Evolutionary conservation across 2,888 invertebrate genomes (phyloP), one percentile per base, ranked within the genome.

Genomic region (Polyommatus icarus): DNA sequence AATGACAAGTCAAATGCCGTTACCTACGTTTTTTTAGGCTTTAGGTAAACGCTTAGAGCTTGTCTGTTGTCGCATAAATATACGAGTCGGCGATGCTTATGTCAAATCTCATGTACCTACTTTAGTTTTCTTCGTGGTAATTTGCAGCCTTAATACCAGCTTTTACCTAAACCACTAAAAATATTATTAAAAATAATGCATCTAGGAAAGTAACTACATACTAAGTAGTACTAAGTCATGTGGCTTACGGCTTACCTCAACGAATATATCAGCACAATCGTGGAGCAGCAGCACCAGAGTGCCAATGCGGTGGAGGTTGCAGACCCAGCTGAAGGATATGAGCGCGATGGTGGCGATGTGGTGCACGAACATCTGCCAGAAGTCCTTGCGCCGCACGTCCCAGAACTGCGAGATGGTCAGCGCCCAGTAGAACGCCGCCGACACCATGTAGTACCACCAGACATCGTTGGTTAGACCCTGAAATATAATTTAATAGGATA

Each of bases 391-490:
- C 81, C 97, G 97, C 77, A 98, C 97, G 90, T 99, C 99, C 90
- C 98, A 96, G 93, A 99, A 99, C 91, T 99, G 99, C 24, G 98
- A 98, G 80, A 98, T 96, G 81, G 97, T 97, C 79, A 99, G 94
- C 24, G 99, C 97, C 98, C 98, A 99, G 90, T 99, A 99, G 93
- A 99, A 99, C 50, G 98, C 96, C 88, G 98, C 95, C 73, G 98
- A 98, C 82, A 98, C 95, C 97, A 99, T 98, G 94, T 99, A 99
- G 91, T 99, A 98, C 98, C 98, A 99, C 98, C 98, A 99, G 75
- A 98, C 94, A 86, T 98, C 98, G 81, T 89, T 93, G 15, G 97
- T 95, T 29, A 99, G 94, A 59, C 97, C 96, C 96, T 99, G 96
- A 79, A 54, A 54, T 54, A 54, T 54, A 54, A 54, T 46, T 46